Evolutionary conservation across 1,140 invertebrate species (phyloP).

Genomic region (Eumeta japonica): DNA sequence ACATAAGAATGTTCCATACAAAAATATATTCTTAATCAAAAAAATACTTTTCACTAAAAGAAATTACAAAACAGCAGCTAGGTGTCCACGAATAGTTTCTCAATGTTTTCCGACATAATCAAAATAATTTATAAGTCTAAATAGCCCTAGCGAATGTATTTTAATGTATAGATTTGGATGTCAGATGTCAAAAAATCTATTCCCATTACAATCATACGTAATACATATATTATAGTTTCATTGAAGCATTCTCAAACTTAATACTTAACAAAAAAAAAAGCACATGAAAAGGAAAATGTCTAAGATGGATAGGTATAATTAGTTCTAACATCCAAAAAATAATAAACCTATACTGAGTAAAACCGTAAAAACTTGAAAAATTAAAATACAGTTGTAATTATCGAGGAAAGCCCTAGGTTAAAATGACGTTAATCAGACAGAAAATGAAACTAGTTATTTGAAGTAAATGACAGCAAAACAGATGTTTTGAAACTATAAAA

Average conservation of each 20-base stretch:
- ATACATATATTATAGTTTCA: no score
- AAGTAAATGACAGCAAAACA: not conserved
- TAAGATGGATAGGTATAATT: no score
- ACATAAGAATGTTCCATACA: conserved; percentile 54
- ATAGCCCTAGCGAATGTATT: no score
- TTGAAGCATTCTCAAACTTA: no score
- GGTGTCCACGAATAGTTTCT: no score
- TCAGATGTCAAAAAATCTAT: no score
- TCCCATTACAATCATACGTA: no score
- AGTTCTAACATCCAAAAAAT: no score
- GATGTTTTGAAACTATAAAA: not conserved
- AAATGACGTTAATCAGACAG: not conserved
- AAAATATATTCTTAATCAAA: conserved; percentile 56
- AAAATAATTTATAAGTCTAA: no score
- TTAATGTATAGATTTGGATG: no score
- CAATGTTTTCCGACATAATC: no score
- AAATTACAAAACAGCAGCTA: conserved; percentile 43
- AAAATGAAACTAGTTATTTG: not conserved
- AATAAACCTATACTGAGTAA: not conserved
- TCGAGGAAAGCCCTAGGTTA: not conserved
- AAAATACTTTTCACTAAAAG: conserved; percentile 45
- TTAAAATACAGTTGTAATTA: not conserved
- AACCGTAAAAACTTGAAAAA: not conserved
- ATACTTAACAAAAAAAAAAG: not conserved
- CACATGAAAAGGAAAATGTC: not conserved